Percentiles rank a stretch among this genome's conserved stretches.
Conservation (phyloP, 1,140 invertebrate genomes). For the Tetraneura akinire region DNA sequence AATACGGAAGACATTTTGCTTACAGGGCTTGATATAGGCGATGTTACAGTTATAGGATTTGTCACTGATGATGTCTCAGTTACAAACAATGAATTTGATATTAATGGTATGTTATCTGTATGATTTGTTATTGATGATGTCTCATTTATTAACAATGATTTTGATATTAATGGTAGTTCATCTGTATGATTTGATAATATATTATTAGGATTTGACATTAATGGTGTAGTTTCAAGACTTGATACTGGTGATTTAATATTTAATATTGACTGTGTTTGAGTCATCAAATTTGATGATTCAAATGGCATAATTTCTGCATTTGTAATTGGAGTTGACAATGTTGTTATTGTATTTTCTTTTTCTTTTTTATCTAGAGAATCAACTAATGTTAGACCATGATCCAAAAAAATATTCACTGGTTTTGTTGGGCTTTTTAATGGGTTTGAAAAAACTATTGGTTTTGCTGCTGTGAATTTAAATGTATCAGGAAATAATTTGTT, state of each 20-base stretch:
- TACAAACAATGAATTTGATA: neutral
- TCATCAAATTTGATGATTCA: too few species aligned
- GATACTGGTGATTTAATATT: neutral
- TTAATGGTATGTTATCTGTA: neutral
- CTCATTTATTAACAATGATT: neutral
- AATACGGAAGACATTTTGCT: neutral
- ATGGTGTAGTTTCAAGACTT: neutral
- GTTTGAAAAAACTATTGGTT: neutral
- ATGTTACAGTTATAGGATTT: neutral
- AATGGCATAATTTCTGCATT: neutral
- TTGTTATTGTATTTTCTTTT: neutral
- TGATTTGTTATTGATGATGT: neutral
- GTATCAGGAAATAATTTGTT: neutral
- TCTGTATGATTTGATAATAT: neutral
- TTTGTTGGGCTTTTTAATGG: neutral
- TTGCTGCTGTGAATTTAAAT: neutral
- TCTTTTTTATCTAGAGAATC: neutral
- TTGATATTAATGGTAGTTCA: too few species aligned
- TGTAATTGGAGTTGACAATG: neutral
- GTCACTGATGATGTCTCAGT: neutral
- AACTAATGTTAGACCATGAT: neutral
- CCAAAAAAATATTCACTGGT: neutral
- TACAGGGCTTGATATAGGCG: neutral
- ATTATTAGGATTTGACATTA: slow-evolving; percentile 15
- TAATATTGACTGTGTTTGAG: too few species aligned